Evolutionary conservation across 1,140 invertebrate genomes (phyloP), one percentile per base, ranked within the genome.

Genomic region (Amyelois transitella): DNA sequence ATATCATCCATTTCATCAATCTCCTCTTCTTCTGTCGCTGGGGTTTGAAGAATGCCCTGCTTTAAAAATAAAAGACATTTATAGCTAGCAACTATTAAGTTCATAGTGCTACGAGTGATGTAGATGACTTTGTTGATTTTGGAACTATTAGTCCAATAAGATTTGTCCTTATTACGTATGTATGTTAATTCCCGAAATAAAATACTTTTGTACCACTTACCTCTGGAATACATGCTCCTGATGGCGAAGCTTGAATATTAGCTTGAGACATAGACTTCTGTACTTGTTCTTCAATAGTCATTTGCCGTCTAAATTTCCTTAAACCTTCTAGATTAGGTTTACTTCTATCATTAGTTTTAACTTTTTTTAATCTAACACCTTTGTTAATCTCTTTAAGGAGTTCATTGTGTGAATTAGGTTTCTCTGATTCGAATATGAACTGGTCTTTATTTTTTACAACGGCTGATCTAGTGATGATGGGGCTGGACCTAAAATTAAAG

Each of bases 381-480:
- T 90, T 81, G 73, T 95, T 93, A 71, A 97, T 97, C 89, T 96
- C 93, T 81, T 94, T 93, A 0, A 97, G 90, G 43, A 97, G 89
- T 62, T 93, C 91, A 80, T 97, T 96, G 85, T 96, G 94, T 54
- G 93, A 92, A 69, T 94, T 95, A 17, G 88, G 88, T 77, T 95
- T 95, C 82, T 97, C 96, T 10, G 95, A 96, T 74, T 96, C 95
- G 83, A 96, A 97, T 45, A 97, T 92, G 80, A 96, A 97, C 89
- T 97, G 92, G 53, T 90, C 91, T 66, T 94, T 93, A 51, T 91
- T 91, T 74, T 92, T 91, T 18, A 93, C 92, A 62, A 94, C 88
- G 8, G 91, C 81, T 60, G 90, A 85, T 76, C 78, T 85, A 43
- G 89, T 90, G 43, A 91, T 88, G 22, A 91, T 90, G 20, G 92